Evolutionary conservation across 1,140 invertebrate genomes (phyloP), one percentile per base, ranked within the genome.

Genomic region (Drosophila nikananu): DNA sequence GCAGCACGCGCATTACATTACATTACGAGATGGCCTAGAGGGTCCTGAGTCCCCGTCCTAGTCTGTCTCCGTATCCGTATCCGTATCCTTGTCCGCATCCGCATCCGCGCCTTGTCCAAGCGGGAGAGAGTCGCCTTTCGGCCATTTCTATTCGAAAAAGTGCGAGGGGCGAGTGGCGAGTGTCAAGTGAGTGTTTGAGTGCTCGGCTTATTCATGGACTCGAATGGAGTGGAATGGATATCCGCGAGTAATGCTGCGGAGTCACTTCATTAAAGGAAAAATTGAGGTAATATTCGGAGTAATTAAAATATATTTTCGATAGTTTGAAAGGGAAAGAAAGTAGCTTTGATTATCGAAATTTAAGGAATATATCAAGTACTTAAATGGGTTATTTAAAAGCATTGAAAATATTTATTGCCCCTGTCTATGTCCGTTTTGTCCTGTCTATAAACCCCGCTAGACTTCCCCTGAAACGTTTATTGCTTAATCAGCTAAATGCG

Each of bases 1-100:
- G 77, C 80, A 83, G 77, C 83, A 86, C 83, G 83, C 82, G 83
- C 78, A 84, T 84, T 86, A 86, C 80, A 87, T 87, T 80, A 86
- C 83, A 84, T 86, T 87, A 81, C 79, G 61, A 77, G 81, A 83
- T 67, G 74, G 44, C 57, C 52, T 60, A 79, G 58, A 64, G 77
- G 79, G 75, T 78, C 78, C 30, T 60, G 72, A 46, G 61, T 71
- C 77, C 57, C 46, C 55, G 55, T 67, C 58, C 77, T 30, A 49
- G 52, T 55, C 63, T 32, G 51, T 37, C 9, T 67, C 46, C 30
- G 25, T n/a, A 44, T 54, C 67, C 57, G 51, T 37, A 10, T 68
- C 46, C 30, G 25, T 13, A 44, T 54, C 61, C 57, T 35, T 21
- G 23, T 66, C 51, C 57, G 19, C 60, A 19, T 32, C 32, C 32